These are phyloP conservation scores for Hycleus cichorii DNA, from an alignment of 1,140 invertebrate genomes.

Conservation along the genomic window DNA sequence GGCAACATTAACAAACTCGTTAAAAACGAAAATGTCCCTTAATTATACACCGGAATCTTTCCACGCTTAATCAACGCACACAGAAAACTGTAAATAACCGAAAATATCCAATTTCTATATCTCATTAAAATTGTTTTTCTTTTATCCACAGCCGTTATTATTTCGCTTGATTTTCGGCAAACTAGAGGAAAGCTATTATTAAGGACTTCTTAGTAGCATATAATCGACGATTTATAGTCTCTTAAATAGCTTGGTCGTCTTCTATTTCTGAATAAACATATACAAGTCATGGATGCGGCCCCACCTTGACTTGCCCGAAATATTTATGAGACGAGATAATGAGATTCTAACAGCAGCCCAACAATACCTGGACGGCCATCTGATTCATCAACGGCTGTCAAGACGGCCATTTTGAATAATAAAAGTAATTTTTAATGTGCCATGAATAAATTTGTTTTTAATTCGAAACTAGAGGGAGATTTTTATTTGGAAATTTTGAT, in stretches of 20 bases:
- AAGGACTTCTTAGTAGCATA: slow-evolving; percentile 18
- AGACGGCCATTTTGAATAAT: slow-evolving; percentile 26
- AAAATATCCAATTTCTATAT: slow-evolving; percentile 2
- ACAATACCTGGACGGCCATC: slow-evolving; percentile 17
- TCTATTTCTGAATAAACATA: too few relatives aligned
- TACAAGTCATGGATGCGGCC: not conserved
- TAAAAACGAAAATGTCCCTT: slow-evolving; percentile 12
- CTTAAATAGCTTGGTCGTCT: not conserved
- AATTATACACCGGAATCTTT: slow-evolving; percentile 16
- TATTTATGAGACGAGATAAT: slow-evolving; percentile 25
- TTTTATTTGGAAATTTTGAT: too few relatives aligned
- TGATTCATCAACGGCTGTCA: slow-evolving; percentile 22
- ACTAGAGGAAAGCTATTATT: slow-evolving; percentile 18
- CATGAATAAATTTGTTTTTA: slow-evolving; percentile 19
- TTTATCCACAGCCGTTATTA: not conserved
- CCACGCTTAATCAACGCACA: slow-evolving; percentile 4
- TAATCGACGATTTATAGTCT: slow-evolving; percentile 19
- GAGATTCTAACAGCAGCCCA: slow-evolving; percentile 23
- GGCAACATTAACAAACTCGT: slow-evolving; percentile 13
- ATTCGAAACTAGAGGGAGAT: too few relatives aligned
- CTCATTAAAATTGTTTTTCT: slow-evolving; percentile 5
- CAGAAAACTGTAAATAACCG: not conserved
- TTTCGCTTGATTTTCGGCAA: not conserved
- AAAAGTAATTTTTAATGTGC: slow-evolving; percentile 20
- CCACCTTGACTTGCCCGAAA: slow-evolving; percentile 16